Percentiles rank a stretch among this genome's conserved stretches.
phyloP scores from a whole-genome alignment of 2,888 invertebrate genomes.

The Drosophila tanythrix region DNA sequence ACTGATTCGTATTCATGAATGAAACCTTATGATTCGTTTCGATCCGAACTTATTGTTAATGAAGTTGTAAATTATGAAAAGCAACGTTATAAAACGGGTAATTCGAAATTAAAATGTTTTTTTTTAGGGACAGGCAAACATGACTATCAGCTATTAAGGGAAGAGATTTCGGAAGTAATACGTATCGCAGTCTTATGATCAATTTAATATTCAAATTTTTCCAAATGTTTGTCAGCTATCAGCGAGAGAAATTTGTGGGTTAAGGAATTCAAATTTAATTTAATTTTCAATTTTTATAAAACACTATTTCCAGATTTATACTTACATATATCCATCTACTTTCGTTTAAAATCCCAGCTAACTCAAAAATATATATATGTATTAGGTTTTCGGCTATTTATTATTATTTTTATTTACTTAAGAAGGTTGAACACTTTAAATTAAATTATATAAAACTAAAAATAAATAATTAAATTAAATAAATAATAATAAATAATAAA shows the following conservation, averaged over 20 bases:
- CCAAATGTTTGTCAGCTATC: neutral
- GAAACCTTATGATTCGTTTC: conserved; percentile 57
- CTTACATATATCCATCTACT: too few species aligned
- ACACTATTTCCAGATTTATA: neutral
- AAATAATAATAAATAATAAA: too few species aligned
- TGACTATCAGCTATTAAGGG: neutral
- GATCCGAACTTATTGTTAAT: conserved; percentile 54
- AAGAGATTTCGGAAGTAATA: neutral
- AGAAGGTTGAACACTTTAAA: too few species aligned
- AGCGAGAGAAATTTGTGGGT: neutral
- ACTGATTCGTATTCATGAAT: conserved; percentile 59
- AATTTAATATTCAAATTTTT: neutral
- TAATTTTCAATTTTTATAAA: neutral
- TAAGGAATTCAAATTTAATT: neutral
- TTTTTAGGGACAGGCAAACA: neutral
- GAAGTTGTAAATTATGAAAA: conserved; percentile 63
- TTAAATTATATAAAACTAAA: too few species aligned
- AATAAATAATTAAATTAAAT: too few species aligned
- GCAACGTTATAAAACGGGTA: conserved; percentile 18
- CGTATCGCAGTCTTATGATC: neutral
- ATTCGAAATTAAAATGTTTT: conserved; percentile 9
- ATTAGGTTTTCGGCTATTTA: too few species aligned
- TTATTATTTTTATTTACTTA: too few species aligned
- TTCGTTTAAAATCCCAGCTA: neutral
- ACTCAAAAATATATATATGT: too few species aligned